Conservation (phyloP, 2,797 vertebrate species). For the Pseudocheirus occidentalis region DNA sequence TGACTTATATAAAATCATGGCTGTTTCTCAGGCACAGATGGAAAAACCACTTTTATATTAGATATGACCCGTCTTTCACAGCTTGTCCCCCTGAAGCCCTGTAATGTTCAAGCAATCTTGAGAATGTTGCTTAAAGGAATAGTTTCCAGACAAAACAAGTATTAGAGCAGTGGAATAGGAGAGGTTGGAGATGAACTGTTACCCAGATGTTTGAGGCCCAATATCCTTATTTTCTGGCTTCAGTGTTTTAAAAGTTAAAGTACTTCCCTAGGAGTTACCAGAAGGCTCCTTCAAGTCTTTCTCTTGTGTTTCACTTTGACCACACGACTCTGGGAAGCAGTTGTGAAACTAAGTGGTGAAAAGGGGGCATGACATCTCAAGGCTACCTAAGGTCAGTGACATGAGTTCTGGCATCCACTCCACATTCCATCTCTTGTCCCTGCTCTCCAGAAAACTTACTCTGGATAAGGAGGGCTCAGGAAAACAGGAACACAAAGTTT, state of each 20-base stretch:
- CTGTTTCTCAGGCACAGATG: constrained; percentile 53
- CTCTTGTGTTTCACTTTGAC: constrained; percentile 12
- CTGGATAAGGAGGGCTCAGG: constrained; percentile 6
- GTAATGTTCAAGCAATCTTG: neutral
- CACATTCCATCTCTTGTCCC: constrained; percentile 40
- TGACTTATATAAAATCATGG: neutral
- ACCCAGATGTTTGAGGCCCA: neutral
- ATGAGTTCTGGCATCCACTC: neutral
- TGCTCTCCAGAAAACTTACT: constrained; percentile 48
- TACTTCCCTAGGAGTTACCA: neutral
- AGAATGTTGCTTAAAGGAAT: neutral
- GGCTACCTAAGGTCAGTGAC: neutral
- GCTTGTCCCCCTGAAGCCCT: neutral
- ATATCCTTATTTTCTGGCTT: neutral
- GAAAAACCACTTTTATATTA: constrained; percentile 59
- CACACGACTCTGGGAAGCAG: neutral
- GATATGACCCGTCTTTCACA: neutral
- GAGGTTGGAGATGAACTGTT: neutral
- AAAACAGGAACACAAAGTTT: constrained; percentile 61
- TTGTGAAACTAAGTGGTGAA: constrained; percentile 19
- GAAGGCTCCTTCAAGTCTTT: neutral
- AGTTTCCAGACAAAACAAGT: constrained; percentile 8
- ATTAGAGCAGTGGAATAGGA: neutral
- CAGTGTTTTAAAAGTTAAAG: constrained; percentile 16
- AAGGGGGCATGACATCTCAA: constrained; percentile 1